A percentile compares a stretch with the other conserved stretches of the same genome.
phyloP scores from a whole-genome alignment of 1,140 invertebrate species.

The roundworm (Caenorhabditis elegans) region WBcel235 BX284606.5:2511001-2511500 shows the following conservation, averaged over 20 bases:
- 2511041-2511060: slow-evolving; percentile 34
- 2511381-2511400: slow-evolving; percentile 26
- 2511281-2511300: slow-evolving; percentile 40
- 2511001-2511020: too few relatives aligned
- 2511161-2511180: slow-evolving; percentile 45
- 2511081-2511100: slow-evolving; percentile 37
- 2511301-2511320: slow-evolving; percentile 46
- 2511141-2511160: slow-evolving; percentile 51
- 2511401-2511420: slow-evolving; percentile 40
- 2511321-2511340: slow-evolving; percentile 45
- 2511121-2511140: slow-evolving; percentile 56
- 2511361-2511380: slow-evolving; percentile 23
- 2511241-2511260: not conserved
- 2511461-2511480: slow-evolving; percentile 58
- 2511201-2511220: slow-evolving; percentile 49
- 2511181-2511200: slow-evolving; percentile 52
- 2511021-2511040: too few relatives aligned
- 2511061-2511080: slow-evolving; percentile 26
- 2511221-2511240: not conserved
- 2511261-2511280: slow-evolving; percentile 42
- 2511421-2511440: not conserved
- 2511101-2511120: slow-evolving; percentile 50
- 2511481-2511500: slow-evolving; percentile 46
- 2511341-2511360: slow-evolving; percentile 40
- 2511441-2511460: not conserved